Base-by-base conservation (phyloP, 2,888 invertebrate species). In the Dryomyza anilis region DNA sequence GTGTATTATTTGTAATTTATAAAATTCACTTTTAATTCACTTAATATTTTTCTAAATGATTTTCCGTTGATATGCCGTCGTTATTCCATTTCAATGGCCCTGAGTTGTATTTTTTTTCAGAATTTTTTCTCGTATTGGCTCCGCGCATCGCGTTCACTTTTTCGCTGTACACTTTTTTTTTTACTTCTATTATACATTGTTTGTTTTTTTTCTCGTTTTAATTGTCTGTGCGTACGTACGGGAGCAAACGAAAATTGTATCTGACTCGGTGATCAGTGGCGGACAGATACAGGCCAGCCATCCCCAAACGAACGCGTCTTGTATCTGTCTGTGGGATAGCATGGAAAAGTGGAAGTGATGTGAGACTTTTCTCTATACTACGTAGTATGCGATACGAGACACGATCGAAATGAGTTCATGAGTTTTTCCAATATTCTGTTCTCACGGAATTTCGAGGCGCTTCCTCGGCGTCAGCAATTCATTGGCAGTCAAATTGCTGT, bases 181-280 rank as follows among this genome's bases (percentile, higher is more conserved):
- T 21, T 21, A n/a, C 25, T 36, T 30, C 5, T 25, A 48, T 30
- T 61, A n/a, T 25, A n/a, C 12, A 33, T 64, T 45, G n/a, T 55
- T 29, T 59, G 12, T 36, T 29, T 33, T 46, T 30, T 48, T 46
- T 53, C 19, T 36, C n/a, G 7, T 56, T 33, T 55, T 55, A 46
- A 27, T 67, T 57, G 63, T 66, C 67, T 65, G 67, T 63, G 68
- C 70, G 73, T 74, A 71, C 61, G 70, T 63, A 69, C 70, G 71
- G 68, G 69, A 71, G 68, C 76, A 71, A 67, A 70, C 71, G 72
- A 74, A 74, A 72, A 71, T 66, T 65, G 71, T 71, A 71, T 74
- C 78, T 74, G 72, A 76, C 72, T 23, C n/a, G 16, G 16, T 27
- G 45, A n/a, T 59, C 46, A 50, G 33, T 14, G 23, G 25, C 50